Percentiles rank a stretch among this genome's conserved stretches.
phyloP scores from a whole-genome alignment of 2,113 vertebrate species.

The Salvelinus namaycush region DNA sequence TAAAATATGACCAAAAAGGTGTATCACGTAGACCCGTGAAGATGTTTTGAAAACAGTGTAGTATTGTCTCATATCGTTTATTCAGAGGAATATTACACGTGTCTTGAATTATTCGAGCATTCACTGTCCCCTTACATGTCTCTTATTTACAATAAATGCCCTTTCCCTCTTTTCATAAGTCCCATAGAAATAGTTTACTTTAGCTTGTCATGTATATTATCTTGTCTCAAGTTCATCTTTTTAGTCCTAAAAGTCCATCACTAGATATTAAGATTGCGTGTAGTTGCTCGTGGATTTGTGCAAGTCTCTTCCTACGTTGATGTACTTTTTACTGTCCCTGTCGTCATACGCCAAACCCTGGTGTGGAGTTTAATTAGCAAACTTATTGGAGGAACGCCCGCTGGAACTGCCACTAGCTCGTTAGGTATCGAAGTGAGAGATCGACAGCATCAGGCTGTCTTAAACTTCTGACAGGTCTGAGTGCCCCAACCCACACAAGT shows the following conservation, averaged over 20 bases:
- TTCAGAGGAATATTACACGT: too few species aligned
- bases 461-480: constrained; percentile 74
- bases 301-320: neutral
- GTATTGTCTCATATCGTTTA: too few species aligned
- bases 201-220: too few species aligned
- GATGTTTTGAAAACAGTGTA: constrained; percentile 5
- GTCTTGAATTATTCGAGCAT: too few species aligned
- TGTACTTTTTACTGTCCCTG: neutral
- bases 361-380: constrained; percentile 14
- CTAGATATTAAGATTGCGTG: too few species aligned
- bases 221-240: too few species aligned
- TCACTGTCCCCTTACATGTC: too few species aligned
- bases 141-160: neutral
- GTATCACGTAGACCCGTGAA: neutral
- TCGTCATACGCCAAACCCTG: neutral
- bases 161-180: too few species aligned
- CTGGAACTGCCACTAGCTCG: neutral
- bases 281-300: too few species aligned
- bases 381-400: neutral
- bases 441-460: constrained; percentile 64
- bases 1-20: too few species aligned
- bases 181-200: too few species aligned
- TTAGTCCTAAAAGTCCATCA: too few species aligned
- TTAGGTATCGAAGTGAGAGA: constrained; percentile 41
- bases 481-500: constrained; percentile 73